phyloP scores from a whole-genome alignment of 2,797 vertebrate genomes.

The Galago senegalensis region DNA sequence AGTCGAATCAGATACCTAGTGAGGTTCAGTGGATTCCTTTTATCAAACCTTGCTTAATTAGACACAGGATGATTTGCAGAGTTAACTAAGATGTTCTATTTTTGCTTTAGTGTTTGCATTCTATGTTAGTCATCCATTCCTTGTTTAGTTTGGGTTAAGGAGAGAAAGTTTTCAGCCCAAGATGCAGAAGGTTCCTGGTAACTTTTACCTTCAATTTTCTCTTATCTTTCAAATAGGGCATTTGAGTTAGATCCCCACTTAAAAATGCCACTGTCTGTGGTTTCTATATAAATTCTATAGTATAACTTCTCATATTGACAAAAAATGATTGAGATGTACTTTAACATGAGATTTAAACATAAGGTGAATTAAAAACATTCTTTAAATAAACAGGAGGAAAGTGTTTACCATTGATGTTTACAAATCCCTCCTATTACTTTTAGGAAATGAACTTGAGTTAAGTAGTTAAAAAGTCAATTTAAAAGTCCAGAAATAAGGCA shows the following conservation, averaged over 20 bases:
- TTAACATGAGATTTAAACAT: not conserved
- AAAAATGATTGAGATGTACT: not conserved
- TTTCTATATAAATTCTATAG: not conserved
- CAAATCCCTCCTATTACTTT: not conserved
- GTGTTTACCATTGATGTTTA: not conserved
- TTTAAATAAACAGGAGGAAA: not conserved
- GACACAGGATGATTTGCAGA: not conserved
- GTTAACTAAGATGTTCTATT: accelerated
- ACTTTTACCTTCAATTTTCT: not conserved
- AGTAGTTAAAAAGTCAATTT: not conserved
- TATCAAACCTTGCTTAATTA: not conserved
- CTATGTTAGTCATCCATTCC: not conserved
- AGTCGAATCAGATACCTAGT: not conserved
- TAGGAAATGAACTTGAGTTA: constrained; percentile 3
- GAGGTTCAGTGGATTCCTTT: not conserved
- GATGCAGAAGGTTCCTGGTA: not conserved
- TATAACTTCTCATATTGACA: not conserved
- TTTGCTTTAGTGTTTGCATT: accelerated
- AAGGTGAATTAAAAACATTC: not conserved
- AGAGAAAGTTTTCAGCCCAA: not conserved
- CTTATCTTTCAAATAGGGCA: not conserved
- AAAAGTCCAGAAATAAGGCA: not conserved
- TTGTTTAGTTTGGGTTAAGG: not conserved
- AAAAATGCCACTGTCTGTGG: not conserved
- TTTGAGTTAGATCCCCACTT: not conserved